These are phyloP conservation scores for Eumerus sabulonum DNA, from an alignment of 2,888 invertebrate species.

Conservation along the genomic window DNA sequence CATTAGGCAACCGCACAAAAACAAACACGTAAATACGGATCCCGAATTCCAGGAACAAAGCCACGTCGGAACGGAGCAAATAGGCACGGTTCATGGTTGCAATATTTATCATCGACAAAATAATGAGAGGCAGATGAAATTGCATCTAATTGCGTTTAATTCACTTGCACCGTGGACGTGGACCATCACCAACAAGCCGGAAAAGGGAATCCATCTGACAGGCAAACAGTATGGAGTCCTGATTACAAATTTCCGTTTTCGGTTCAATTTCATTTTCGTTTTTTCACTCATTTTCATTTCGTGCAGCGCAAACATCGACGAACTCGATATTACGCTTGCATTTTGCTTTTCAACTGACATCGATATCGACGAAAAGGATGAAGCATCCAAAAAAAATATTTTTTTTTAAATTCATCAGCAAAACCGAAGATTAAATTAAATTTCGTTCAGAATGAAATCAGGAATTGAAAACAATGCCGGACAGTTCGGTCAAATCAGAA, in stretches of 20 bases:
- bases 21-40: conserved; percentile 10
- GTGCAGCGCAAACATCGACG: no score
- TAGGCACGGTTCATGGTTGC: no score
- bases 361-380: conserved; percentile 22
- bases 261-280: conserved; percentile 20
- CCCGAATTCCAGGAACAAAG: no score
- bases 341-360: conserved; percentile 50
- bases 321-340: no score
- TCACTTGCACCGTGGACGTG: neutral
- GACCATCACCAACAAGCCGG: neutral
- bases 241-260: conserved; percentile 51
- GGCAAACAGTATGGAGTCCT: conserved; percentile 20
- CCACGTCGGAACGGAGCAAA: no score
- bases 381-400: neutral
- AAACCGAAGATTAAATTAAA: conserved; percentile 43
- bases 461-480: conserved; percentile 51
- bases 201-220: conserved; percentile 5
- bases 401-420: conserved; percentile 20
- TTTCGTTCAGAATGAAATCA: conserved; percentile 49
- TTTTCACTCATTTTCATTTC: no score
- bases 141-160: conserved; percentile 36
- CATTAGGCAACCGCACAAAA: conserved; percentile 1
- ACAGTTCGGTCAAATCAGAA: conserved; percentile 23
- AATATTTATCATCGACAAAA: conserved; percentile 30
- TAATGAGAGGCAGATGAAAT: conserved; percentile 11